A percentile compares a stretch with the other conserved stretches of the same genome.
Conservation (phyloP, 2,797 vertebrate species). For the Toxotes lorentzi region DNA sequence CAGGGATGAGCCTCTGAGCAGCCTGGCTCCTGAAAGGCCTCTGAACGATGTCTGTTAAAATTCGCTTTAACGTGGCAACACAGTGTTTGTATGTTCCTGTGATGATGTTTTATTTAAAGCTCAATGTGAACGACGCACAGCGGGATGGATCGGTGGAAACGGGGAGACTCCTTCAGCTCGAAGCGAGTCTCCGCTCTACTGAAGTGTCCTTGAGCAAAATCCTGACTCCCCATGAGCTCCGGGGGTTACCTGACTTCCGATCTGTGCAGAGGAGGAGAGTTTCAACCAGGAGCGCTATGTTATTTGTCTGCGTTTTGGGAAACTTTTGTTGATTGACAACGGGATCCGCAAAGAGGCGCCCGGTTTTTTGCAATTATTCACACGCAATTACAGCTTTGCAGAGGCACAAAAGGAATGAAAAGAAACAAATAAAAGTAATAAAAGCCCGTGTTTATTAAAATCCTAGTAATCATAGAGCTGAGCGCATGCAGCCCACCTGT, state of each 20-base stretch:
- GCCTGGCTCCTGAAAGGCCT: conserved; percentile 17
- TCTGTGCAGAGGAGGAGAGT: background rate
- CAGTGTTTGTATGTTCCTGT: background rate
- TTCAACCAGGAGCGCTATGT: background rate
- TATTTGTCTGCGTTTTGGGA: background rate
- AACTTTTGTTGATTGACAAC: conserved; percentile 13
- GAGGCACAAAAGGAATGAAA: background rate
- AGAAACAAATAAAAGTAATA: conserved; percentile 4
- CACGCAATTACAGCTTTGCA: background rate
- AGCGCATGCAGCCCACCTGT: background rate
- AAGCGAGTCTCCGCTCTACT: background rate
- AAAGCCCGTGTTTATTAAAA: conserved; percentile 34
- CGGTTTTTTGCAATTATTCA: conserved; percentile 18
- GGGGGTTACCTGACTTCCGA: conserved; percentile 8
- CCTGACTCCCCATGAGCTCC: background rate
- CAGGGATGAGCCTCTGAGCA: background rate
- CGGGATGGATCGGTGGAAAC: background rate
- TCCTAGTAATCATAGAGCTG: background rate
- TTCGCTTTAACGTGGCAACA: background rate
- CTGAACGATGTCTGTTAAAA: background rate
- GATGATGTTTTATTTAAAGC: background rate
- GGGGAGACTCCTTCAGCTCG: background rate
- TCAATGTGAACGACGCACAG: background rate
- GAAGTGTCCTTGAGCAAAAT: conserved; percentile 39
- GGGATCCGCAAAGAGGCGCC: background rate